Base-by-base conservation (phyloP, 1,140 invertebrate genomes). In the Monochamus saltuarius region DNA sequence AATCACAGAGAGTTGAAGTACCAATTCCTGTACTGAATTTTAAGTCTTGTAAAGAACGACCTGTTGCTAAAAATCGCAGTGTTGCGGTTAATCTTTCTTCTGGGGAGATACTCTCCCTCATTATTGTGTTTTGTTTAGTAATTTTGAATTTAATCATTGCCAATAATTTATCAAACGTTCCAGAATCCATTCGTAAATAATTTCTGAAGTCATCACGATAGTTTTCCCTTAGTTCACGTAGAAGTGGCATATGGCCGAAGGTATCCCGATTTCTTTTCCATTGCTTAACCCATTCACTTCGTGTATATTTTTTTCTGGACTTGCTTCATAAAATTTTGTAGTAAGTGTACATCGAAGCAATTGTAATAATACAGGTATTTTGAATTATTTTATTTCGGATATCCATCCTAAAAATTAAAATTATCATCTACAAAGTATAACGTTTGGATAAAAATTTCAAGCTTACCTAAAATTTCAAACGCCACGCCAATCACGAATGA, bases 21-120 rank as follows among this genome's bases (percentile, higher is more conserved):
- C 14, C 10, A 57, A 62, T 62, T 58, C 39, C 39, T 35, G 61
- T 61, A 49, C 43, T 50, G 40, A 49, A 61, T 56, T 61, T 54
- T 10, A 61, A 47, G 47, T 62, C 53, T 57, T 55, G 40, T 37
- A 47, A 56, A 3, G 47, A 56, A 36, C 60, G 60, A 36, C 37
- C 60, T 50, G 60, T 62, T 29, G 53, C 59, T 34, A 61, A 34
- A 46, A 39, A 61, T 22, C 43, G 10, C 14, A 61, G 49, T 7
- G 54, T 57, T 9, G 53, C 36, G 8, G 39, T 42, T 40, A 60
- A 43, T 49, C 40, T 45, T 54, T 53, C 51, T 49, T 61, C 59
- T 2, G 51, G 43, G 17, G 39, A 55, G 16, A 61, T 61, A 35
- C 52, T 61, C 46, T 61, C 22, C 7, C 59, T 1, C 51, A 61